These are phyloP conservation scores for Gulo gulo DNA, from an alignment of 2,113 vertebrate genomes.

Conservation along the genomic window DNA sequence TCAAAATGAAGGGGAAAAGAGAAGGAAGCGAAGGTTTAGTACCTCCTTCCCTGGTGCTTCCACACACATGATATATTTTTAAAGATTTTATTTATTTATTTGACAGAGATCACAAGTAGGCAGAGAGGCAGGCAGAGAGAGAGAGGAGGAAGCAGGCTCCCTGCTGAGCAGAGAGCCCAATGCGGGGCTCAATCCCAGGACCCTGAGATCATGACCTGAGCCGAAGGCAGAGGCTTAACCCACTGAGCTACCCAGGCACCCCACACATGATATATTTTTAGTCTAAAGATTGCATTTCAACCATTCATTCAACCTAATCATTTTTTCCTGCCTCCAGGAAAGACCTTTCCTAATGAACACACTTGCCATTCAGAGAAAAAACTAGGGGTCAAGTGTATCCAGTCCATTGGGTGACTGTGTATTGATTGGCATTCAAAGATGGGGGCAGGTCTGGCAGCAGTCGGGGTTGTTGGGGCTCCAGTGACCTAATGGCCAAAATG, in stretches of 20 bases:
- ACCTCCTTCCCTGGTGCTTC: not conserved
- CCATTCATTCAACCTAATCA: not conserved
- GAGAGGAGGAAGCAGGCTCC: too few relatives aligned
- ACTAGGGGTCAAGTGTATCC: not conserved
- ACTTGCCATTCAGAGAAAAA: not conserved
- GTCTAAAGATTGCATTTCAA: not conserved
- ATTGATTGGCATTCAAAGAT: not conserved
- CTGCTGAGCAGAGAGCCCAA: too few relatives aligned
- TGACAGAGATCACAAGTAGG: too few relatives aligned
- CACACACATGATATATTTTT: not conserved
- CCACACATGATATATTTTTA: not conserved
- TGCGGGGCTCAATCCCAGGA: too few relatives aligned
- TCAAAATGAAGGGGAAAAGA: conserved; percentile 11
- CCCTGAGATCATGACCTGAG: too few relatives aligned
- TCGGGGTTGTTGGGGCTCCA: not conserved
- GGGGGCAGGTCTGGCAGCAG: not conserved
- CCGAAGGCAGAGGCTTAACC: too few relatives aligned
- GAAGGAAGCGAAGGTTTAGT: not conserved
- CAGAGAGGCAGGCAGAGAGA: too few relatives aligned
- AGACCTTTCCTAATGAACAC: not conserved
- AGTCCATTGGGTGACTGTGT: not conserved
- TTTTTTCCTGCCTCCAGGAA: not conserved
- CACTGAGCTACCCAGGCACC: too few relatives aligned
- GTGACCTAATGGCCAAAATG: not conserved
- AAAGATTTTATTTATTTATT: not conserved